A percentile compares a stretch with the other conserved stretches of the same genome.
phyloP scores from a whole-genome alignment of 1,140 invertebrate species.

The Subanguina moxae region DNA sequence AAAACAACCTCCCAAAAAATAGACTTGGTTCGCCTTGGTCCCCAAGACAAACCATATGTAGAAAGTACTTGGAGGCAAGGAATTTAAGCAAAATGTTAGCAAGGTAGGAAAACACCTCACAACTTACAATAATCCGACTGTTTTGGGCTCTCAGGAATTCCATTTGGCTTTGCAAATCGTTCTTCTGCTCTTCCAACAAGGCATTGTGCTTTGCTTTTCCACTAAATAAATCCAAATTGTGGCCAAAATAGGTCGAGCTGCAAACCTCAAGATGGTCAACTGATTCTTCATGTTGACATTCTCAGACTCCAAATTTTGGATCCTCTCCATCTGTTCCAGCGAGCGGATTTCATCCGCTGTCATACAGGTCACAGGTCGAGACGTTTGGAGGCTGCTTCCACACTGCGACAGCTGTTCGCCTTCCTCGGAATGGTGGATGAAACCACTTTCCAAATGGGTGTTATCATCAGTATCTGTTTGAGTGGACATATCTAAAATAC shows the following conservation, averaged over 20 bases:
- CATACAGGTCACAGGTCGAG: constrained; percentile 10
- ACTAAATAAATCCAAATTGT: constrained; percentile 19
- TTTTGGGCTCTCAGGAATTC: constrained; percentile 19
- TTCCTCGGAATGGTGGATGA: constrained; percentile 10
- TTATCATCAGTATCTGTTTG: not conserved
- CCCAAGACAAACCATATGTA: too few relatives aligned
- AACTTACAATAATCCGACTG: constrained; percentile 22
- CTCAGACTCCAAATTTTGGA: constrained; percentile 23
- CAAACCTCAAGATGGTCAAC: constrained; percentile 24
- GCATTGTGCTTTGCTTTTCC: constrained; percentile 16
- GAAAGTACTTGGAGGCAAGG: too few relatives aligned
- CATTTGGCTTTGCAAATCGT: constrained; percentile 18
- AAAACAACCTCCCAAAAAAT: too few relatives aligned
- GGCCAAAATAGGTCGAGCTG: not conserved
- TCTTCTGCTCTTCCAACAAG: constrained; percentile 30
- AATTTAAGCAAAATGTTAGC: too few relatives aligned
- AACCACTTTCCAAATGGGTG: constrained; percentile 2
- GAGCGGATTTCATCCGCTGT: constrained; percentile 23
- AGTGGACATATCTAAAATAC: not conserved
- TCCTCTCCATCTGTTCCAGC: constrained; percentile 9
- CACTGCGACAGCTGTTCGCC: not conserved
- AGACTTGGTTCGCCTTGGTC: too few relatives aligned
- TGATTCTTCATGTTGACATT: constrained; percentile 23
- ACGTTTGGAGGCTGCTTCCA: not conserved
- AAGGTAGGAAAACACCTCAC: not conserved